phyloP scores from a whole-genome alignment of 2,888 invertebrate species.

The Autographa pulchrina region DNA sequence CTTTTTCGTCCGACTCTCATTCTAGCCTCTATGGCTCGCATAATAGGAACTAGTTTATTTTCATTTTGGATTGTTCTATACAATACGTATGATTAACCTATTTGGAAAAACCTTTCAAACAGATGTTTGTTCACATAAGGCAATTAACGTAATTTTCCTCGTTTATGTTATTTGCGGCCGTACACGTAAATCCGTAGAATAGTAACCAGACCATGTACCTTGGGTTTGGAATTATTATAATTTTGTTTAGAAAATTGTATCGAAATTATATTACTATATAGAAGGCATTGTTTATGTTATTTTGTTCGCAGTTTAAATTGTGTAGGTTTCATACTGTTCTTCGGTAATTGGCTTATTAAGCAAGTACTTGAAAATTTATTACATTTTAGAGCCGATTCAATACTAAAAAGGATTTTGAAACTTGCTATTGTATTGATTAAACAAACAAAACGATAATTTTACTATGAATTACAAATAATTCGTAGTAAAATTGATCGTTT shows the following conservation, averaged over 20 bases:
- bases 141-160: neutral
- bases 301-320: too few relatives aligned
- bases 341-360: too few relatives aligned
- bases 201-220: neutral
- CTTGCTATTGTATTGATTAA: too few relatives aligned
- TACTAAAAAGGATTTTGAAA: too few relatives aligned
- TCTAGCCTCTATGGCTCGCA: neutral
- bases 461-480: too few relatives aligned
- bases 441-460: too few relatives aligned
- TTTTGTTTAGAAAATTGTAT: neutral
- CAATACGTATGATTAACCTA: too few relatives aligned
- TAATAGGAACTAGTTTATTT: neutral
- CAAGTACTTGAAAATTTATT: too few relatives aligned
- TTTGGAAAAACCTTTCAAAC: neutral
- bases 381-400: too few relatives aligned
- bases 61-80: neutral
- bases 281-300: neutral
- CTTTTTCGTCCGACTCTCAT: too few relatives aligned
- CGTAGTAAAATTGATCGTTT: too few relatives aligned
- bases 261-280: neutral
- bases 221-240: neutral
- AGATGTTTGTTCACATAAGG: neutral
- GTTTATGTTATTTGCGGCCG: neutral
- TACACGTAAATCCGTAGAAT: neutral
- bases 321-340: too few relatives aligned